These are phyloP conservation scores for Quiscalus mexicanus DNA, from an alignment of 2,113 vertebrate genomes.

Conservation along the genomic window DNA sequence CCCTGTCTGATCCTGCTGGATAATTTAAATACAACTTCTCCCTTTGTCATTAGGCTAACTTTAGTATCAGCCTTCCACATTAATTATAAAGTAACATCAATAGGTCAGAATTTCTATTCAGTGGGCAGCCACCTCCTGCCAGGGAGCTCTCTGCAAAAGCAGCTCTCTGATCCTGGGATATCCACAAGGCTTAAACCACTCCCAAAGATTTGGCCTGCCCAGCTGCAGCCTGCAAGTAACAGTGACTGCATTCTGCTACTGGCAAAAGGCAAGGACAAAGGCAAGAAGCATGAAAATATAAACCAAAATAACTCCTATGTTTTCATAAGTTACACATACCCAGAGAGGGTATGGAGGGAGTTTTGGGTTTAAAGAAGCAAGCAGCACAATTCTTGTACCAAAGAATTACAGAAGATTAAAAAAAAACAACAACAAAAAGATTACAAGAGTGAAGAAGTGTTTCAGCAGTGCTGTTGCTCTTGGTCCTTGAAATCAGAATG, in stretches of 20 bases:
- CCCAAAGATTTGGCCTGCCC: background rate
- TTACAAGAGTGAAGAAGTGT: background rate
- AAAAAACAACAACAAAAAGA: background rate
- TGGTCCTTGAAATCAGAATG: background rate
- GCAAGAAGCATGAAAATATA: background rate
- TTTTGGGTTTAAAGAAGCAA: background rate
- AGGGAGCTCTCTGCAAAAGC: background rate
- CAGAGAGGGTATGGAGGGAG: background rate
- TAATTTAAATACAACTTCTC: background rate
- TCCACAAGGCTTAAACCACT: background rate
- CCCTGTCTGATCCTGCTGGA: background rate
- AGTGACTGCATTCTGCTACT: background rate
- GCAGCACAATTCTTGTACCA: background rate
- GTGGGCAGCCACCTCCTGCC: background rate
- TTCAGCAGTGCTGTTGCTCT: background rate
- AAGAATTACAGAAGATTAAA: background rate
- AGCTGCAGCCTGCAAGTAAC: background rate
- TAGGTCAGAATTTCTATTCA: background rate
- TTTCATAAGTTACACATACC: background rate
- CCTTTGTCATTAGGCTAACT: background rate
- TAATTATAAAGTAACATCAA: background rate
- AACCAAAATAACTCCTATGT: background rate
- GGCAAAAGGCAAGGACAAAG: background rate
- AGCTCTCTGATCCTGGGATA: background rate
- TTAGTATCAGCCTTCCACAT: conserved; percentile 3